Percentiles rank a stretch among this genome's conserved stretches.
Evolutionary conservation across 2,888 invertebrate species (phyloP).

Genomic region (Synergus gifuensis): DNA sequence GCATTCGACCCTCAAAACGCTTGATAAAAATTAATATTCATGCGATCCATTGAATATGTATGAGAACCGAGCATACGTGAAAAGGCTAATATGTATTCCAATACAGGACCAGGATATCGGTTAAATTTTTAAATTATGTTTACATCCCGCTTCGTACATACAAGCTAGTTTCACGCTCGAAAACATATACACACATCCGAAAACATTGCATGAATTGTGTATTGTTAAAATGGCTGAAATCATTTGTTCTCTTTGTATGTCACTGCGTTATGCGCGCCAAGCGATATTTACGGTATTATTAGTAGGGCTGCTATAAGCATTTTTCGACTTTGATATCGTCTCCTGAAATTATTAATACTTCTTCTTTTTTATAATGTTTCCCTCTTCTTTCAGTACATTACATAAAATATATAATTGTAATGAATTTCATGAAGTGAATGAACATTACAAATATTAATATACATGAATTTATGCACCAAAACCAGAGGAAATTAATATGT

Average conservation of each 20-base stretch:
- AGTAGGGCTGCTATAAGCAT: not conserved
- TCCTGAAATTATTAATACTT: not conserved
- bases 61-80: conserved; percentile 29
- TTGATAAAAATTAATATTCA: conserved; percentile 41
- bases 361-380: no score
- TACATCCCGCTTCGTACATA: conserved; percentile 27
- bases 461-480: not conserved
- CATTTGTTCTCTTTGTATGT: conserved; percentile 23
- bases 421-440: no score
- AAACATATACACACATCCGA: not conserved
- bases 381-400: no score
- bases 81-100: conserved; percentile 39
- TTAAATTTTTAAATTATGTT: conserved; percentile 39
- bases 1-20: not conserved
- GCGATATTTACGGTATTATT: not conserved
- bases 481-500: not conserved
- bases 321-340: not conserved
- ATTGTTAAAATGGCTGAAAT: conserved; percentile 17
- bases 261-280: not conserved
- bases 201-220: conserved; percentile 17
- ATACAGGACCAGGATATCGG: conserved; percentile 27
- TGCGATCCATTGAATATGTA: conserved; percentile 30
- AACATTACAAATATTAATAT: no score
- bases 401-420: no score
- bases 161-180: conserved; percentile 24